phyloP scores from a whole-genome alignment of 2,797 vertebrate species.

The Buphagus erythrorhynchus region DNA sequence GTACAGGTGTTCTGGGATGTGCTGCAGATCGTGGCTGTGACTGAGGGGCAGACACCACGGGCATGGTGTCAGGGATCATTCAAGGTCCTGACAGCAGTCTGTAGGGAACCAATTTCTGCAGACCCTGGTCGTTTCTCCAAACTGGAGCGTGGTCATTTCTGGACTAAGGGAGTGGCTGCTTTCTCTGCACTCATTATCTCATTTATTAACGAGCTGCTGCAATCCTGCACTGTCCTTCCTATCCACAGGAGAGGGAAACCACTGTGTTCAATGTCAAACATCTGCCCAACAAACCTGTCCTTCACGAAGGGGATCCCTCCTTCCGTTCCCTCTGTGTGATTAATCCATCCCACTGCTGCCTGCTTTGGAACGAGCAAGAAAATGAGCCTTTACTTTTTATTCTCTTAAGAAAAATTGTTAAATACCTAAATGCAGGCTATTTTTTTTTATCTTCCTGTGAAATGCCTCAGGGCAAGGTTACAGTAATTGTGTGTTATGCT shows the following conservation, averaged over 20 bases:
- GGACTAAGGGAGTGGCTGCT: background rate
- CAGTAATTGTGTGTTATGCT: background rate
- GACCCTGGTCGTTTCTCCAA: rapidly evolving
- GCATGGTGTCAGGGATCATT: background rate
- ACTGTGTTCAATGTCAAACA: background rate
- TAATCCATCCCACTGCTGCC: background rate
- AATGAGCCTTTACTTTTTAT: background rate
- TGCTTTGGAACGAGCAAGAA: background rate
- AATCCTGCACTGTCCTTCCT: background rate
- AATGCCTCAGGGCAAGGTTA: constrained; percentile 32
- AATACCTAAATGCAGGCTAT: background rate
- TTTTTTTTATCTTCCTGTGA: background rate
- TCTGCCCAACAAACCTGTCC: background rate
- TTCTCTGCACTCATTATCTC: background rate
- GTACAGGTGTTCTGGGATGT: background rate
- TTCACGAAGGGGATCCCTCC: background rate
- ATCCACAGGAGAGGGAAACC: background rate
- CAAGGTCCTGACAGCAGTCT: background rate
- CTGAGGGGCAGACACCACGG: background rate
- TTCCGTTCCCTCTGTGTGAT: background rate
- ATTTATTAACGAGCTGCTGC: background rate
- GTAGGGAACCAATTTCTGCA: background rate
- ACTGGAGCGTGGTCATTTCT: rapidly evolving
- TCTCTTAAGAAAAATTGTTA: background rate
- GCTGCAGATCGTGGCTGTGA: background rate